Base-by-base conservation (phyloP, 2,797 vertebrate species). In the Aulostomus chinensis region DNA sequence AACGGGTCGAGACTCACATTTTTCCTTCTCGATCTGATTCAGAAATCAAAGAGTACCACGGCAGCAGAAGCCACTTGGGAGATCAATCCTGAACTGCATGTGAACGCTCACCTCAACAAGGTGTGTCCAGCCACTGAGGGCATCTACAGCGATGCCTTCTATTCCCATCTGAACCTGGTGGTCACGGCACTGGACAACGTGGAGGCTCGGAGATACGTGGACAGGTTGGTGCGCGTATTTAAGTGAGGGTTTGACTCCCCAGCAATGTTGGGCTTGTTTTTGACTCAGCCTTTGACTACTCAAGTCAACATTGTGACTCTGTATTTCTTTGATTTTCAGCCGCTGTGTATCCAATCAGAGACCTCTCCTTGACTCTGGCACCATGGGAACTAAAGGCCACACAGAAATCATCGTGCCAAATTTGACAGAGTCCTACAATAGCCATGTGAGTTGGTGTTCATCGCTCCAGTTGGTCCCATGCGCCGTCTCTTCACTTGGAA, bases 361-460 rank as follows among this genome's bases (percentile, higher is more conserved):
- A 62, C 92, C 97, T 72, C 93, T 99, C 47, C 84, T 99, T 62
- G 97, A 99, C 86, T 99, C 97, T 15, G 97, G 97, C 69, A 99
- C 97, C 34, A 99, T 99, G 97, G 97, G 97, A 79, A 99, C 97
- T 0, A 99, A 99, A 91, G 97, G 97, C 73, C 97, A 99, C 85
- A 99, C 96, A 0, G 97, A 99, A 90, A 90, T 96, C 45, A 94
- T 98, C 72, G 89, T 99, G 73, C 97, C 97, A 74, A 92, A 92
- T 62, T 79, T 99, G 84, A 99, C 97, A 1, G 97, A 99, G 77
- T 98, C 96, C 8, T 99, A 99, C 69, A 99, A 96, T 58, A 99
- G 96, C 88, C 96, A 99, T 42, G 97, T 98, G 89, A 94, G 95
- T 92, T 16, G 11, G 24, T 25, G 24, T 25, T 25, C 24, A 7